Base-by-base conservation (phyloP, 2,888 invertebrate species). In the Tetrapedia diversipes region DNA sequence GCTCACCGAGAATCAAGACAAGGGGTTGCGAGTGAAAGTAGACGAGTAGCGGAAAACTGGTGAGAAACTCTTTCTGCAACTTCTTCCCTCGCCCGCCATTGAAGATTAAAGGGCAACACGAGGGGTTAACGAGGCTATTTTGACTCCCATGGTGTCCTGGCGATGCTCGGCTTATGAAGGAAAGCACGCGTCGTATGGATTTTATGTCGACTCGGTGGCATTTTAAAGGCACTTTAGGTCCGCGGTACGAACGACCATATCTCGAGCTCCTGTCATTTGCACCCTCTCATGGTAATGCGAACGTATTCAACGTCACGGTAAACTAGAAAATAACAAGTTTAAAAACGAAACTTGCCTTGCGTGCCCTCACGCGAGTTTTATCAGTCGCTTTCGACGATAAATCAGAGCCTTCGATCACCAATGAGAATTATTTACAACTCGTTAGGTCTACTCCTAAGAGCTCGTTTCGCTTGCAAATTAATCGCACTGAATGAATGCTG, bases 101-200 rank as follows among this genome's bases (percentile, higher is more conserved):
- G 16, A 61, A 16, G 34, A 7, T 61, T 47, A 11, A n/a, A 57
- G 27, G 24, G 27, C 27, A 43, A 19, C 43, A 4, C 6, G 1
- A 3, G 16, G 29, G 29, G 37, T 49, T 65, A 34, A 65, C 27
- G 57, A 45, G 45, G 37, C 22, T 14, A 11, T 37, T 47, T 19
- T 6, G 27, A 47, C 56, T 19, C 24, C 11, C 27, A 16, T 7
- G 29, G 19, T 37, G 27, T 4, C 27, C 14, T 11, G 22, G 11
- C 6, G 57, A 57, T 29, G 37, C 19, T 19, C 19, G 4, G 27
- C 0, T 57, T 14, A 19, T 8, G 47, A 47, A 47, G 47, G 47
- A 57, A 45, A 47, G 56, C 47, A 29, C 57, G 47, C 57, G 59
- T 39, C 49, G 67, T 57, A 67, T 49, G 59, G 39, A 67, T 59